These are phyloP conservation scores for Bufo bufo DNA, from an alignment of 2,113 vertebrate species.

Conservation along the genomic window DNA sequence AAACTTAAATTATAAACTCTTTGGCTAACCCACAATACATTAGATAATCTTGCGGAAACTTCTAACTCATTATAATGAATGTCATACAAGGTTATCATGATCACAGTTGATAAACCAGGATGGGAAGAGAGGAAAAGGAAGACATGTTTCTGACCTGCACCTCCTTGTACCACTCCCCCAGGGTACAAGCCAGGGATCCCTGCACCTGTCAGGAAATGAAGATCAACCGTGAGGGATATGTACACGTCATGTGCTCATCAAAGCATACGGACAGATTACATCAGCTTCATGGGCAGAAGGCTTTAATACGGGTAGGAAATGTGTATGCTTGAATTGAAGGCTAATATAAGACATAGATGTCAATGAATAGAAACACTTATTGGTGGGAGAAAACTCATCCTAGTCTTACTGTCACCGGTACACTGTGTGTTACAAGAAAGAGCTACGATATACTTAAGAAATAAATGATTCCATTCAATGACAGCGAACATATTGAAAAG, in stretches of 20 bases:
- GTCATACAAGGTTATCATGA: neutral
- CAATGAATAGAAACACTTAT: neutral
- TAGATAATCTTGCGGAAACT: neutral
- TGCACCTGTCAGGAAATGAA: conserved; percentile 41
- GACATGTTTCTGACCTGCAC: conserved; percentile 24
- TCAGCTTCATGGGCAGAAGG: neutral
- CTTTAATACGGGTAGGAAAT: neutral
- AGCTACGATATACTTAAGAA: too few relatives aligned
- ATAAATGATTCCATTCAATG: too few relatives aligned
- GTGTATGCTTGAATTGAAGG: neutral
- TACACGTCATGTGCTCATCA: neutral
- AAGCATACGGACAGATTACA: neutral
- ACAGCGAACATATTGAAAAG: too few relatives aligned
- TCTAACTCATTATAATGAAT: neutral
- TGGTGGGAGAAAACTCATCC: neutral
- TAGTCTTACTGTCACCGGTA: neutral
- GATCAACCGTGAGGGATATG: neutral
- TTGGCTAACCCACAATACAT: neutral
- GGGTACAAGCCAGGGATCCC: conserved; percentile 48
- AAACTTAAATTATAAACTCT: neutral
- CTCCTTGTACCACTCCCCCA: conserved; percentile 37
- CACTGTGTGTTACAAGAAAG: too few relatives aligned
- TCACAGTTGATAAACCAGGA: neutral
- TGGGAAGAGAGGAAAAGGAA: conserved; percentile 42
- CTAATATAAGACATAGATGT: neutral